Evolutionary conservation across 2,113 vertebrate species (phyloP).

Genomic region (Hyaena hyaena): DNA sequence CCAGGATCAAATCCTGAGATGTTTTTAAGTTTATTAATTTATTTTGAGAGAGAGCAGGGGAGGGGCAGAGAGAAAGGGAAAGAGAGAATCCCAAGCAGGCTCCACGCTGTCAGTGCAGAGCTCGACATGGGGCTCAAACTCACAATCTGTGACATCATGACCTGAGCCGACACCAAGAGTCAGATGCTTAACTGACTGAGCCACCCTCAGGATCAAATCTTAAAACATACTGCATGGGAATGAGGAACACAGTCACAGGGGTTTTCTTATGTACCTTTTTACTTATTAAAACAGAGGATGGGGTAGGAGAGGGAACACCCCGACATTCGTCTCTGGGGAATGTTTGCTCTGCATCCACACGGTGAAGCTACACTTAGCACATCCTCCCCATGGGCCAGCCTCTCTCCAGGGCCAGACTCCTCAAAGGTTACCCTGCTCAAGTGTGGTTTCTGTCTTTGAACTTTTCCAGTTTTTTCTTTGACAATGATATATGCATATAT

Average conservation of each 20-base stretch:
- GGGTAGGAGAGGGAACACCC: neutral
- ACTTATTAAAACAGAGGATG: neutral
- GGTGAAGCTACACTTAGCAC: rapidly evolving
- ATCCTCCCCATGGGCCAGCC: neutral
- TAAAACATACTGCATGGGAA: neutral
- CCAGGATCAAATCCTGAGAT: neutral
- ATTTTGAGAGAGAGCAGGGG: no score
- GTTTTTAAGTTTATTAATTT: no score
- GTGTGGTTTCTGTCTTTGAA: neutral
- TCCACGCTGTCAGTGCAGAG: no score
- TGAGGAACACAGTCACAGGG: neutral
- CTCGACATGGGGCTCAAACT: no score
- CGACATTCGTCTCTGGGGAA: neutral
- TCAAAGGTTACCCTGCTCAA: neutral
- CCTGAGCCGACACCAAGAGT: no score
- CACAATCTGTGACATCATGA: no score
- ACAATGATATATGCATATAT: neutral
- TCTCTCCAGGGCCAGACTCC: no score
- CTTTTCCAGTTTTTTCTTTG: neutral
- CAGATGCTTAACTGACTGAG: no score
- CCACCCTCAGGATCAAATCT: neutral
- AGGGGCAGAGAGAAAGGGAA: no score
- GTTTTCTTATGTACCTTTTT: neutral
- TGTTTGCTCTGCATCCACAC: rapidly evolving
- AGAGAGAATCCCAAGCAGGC: no score